phyloP scores from a whole-genome alignment of 2,888 invertebrate genomes.

The Orthosia gothica region DNA sequence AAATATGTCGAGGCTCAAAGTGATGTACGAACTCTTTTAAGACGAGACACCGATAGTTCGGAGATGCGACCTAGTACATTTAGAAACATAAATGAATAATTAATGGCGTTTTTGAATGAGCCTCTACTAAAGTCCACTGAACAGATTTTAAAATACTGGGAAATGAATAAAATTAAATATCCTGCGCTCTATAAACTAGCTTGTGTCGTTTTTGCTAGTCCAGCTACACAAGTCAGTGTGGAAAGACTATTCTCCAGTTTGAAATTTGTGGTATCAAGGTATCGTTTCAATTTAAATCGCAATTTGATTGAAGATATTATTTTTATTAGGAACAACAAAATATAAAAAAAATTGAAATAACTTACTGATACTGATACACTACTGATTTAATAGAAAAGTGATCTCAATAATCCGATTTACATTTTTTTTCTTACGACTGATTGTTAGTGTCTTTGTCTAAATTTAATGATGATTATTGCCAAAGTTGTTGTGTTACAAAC shows the following conservation, averaged over 20 bases:
- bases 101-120: conserved; percentile 12
- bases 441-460: too few relatives aligned
- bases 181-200: conserved; percentile 4
- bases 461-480: too few relatives aligned
- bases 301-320: conserved; percentile 14
- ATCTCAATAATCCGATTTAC: too few relatives aligned
- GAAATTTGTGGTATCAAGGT: conserved; percentile 14
- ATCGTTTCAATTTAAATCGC: conserved; percentile 14
- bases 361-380: too few relatives aligned
- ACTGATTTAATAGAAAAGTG: too few relatives aligned
- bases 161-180: conserved; percentile 9
- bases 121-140: conserved; percentile 9
- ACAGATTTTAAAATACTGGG: conserved; percentile 9
- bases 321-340: conserved; percentile 15
- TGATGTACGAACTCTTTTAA: conserved; percentile 6
- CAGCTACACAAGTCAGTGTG: conserved; percentile 9
- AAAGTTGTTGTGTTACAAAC: too few relatives aligned
- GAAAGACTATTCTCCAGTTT: conserved; percentile 9
- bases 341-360: too few relatives aligned
- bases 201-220: conserved; percentile 10
- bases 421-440: too few relatives aligned
- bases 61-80: not conserved
- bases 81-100: conserved; percentile 1
- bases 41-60: not conserved
- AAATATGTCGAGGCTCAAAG: conserved; percentile 3